A percentile compares a stretch with the other conserved stretches of the same genome.
Evolutionary conservation across 2,888 invertebrate species (phyloP).

Genomic region (Hydriomena furcata): DNA sequence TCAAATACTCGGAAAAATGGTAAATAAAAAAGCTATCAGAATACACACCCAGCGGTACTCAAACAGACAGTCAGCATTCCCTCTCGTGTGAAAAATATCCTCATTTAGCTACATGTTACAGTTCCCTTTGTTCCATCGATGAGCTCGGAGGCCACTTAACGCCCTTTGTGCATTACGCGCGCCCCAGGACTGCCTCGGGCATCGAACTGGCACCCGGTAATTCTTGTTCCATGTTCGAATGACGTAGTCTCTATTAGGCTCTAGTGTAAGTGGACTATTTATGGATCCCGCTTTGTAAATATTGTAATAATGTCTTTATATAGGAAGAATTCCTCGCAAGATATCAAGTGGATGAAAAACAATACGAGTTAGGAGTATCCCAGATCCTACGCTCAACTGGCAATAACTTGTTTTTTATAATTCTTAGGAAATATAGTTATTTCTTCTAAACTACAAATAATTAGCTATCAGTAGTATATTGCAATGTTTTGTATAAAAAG

Average conservation of each 20-base stretch:
- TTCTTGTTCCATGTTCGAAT: constrained; percentile 34
- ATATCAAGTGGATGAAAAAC: not conserved
- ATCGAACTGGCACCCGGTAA: constrained; percentile 35
- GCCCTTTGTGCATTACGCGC: constrained; percentile 71
- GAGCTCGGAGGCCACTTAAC: constrained; percentile 58
- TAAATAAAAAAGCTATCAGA: constrained; percentile 18
- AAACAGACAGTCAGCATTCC: constrained; percentile 27
- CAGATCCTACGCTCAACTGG: no score
- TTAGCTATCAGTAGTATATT: no score
- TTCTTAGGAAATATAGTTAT: no score
- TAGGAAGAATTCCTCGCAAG: not conserved
- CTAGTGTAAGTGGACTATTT: constrained; percentile 9
- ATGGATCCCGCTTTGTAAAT: constrained; percentile 7
- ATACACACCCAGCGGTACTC: constrained; percentile 18
- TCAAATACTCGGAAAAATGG: constrained; percentile 4
- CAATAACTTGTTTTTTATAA: no score
- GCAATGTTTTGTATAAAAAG: no score
- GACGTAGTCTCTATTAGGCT: constrained; percentile 30
- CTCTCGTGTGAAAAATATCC: constrained; percentile 35
- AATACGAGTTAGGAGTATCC: not conserved
- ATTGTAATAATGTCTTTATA: not conserved
- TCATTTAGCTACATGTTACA: constrained; percentile 34
- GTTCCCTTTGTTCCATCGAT: constrained; percentile 62
- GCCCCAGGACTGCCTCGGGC: constrained; percentile 48
- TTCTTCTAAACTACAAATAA: no score